phyloP scores from a whole-genome alignment of 2,113 vertebrate genomes.

The Craseonycteris thonglongyai region DNA sequence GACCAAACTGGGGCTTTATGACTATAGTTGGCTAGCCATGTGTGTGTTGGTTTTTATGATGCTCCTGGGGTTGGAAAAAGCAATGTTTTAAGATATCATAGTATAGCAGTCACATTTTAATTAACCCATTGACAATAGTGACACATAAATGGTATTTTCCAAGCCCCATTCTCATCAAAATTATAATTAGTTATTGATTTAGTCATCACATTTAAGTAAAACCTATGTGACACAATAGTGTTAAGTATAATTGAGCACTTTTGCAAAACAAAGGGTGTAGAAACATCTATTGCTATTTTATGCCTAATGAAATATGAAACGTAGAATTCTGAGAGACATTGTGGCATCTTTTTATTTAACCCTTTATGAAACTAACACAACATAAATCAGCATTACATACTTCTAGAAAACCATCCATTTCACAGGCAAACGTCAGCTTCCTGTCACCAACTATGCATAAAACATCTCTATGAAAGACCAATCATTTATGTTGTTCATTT shows the following conservation, averaged over 20 bases:
- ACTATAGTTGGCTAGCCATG: slow-evolving; percentile 39
- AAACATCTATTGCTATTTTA: slow-evolving; percentile 65
- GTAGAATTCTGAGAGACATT: slow-evolving; percentile 60
- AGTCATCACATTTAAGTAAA: slow-evolving; percentile 76
- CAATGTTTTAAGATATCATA: slow-evolving; percentile 43
- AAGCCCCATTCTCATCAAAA: slow-evolving; percentile 71
- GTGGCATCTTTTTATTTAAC: slow-evolving; percentile 51
- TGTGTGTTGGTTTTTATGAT: slow-evolving; percentile 45
- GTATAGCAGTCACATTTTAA: slow-evolving; percentile 50
- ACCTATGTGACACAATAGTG: slow-evolving; percentile 69
- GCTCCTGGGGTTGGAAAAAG: slow-evolving; percentile 49
- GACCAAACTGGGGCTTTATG: slow-evolving; percentile 42
- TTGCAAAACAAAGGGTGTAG: slow-evolving; percentile 73
- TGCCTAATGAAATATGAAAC: slow-evolving; percentile 56
- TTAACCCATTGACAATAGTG: slow-evolving; percentile 61
- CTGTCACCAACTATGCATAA: fast-evolving
- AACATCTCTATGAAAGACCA: not conserved
- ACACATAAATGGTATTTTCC: slow-evolving; percentile 67
- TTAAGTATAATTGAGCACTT: slow-evolving; percentile 77
- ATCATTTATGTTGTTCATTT: not conserved
- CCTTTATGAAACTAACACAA: not conserved
- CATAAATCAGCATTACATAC: not conserved
- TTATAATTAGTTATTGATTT: slow-evolving; percentile 80
- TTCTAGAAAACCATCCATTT: not conserved
- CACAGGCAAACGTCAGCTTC: not conserved